Percentiles rank a stretch among this genome's conserved stretches.
phyloP scores from a whole-genome alignment of 2,888 invertebrate genomes.

The Drosophila subsilvestris region DNA sequence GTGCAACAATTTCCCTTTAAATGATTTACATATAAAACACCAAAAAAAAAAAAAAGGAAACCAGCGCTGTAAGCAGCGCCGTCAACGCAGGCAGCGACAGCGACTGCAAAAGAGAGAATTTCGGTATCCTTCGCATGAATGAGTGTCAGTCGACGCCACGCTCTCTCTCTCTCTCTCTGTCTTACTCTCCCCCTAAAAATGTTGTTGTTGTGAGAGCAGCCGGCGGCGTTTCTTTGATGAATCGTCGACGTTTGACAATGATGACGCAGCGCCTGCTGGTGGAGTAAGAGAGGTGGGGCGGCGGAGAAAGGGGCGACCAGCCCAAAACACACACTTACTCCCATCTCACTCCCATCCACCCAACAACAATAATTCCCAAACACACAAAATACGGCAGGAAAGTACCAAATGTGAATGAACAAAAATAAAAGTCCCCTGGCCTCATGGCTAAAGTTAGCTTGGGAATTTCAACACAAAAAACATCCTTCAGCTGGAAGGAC shows the following conservation, averaged over 20 bases:
- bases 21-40: slow-evolving; percentile 51
- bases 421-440: background rate
- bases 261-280: slow-evolving; percentile 59
- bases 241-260: slow-evolving; percentile 29
- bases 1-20: slow-evolving; percentile 73
- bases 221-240: slow-evolving; percentile 64
- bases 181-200: background rate
- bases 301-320: background rate
- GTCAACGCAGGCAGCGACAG: slow-evolving; percentile 24
- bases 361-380: slow-evolving; percentile 30
- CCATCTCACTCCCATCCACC: background rate
- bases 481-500: slow-evolving; percentile 1
- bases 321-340: background rate
- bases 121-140: slow-evolving; percentile 73
- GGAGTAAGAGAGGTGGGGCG: background rate
- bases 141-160: slow-evolving; percentile 22
- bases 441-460: background rate
- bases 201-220: slow-evolving; percentile 20
- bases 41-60: background rate
- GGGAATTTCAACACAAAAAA: slow-evolving; percentile 20
- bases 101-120: slow-evolving; percentile 17
- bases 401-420: background rate
- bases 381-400: slow-evolving; percentile 4
- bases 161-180: slow-evolving; percentile 10
- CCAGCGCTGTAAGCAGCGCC: slow-evolving; percentile 23